Percentiles rank a stretch among this genome's conserved stretches.
Evolutionary conservation across 2,888 invertebrate genomes (phyloP).

Genomic region (Caenorhabditis afra): DNA sequence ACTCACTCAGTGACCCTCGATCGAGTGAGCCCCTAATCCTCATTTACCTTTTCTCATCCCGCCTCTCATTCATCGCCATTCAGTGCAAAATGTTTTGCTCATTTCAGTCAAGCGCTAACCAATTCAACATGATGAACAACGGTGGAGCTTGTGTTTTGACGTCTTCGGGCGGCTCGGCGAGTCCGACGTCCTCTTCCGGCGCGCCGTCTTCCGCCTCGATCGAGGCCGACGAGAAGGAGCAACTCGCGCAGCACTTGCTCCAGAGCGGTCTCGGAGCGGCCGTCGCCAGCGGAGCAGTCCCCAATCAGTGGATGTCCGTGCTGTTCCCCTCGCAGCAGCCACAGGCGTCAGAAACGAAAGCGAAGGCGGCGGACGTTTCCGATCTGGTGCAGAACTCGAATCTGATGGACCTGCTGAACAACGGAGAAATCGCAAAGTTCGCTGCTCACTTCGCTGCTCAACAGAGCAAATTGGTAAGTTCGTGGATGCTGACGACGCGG

Average conservation of each 20-base stretch:
- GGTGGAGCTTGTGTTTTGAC: slow-evolving; percentile 40
- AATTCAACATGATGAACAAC: slow-evolving; percentile 55
- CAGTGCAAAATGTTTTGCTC: slow-evolving; percentile 15
- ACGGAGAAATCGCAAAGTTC: slow-evolving; percentile 22
- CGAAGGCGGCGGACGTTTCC: slow-evolving; percentile 3
- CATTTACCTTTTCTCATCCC: slow-evolving; percentile 2
- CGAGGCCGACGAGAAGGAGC: slow-evolving; percentile 39
- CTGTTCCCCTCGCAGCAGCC: slow-evolving; percentile 38
- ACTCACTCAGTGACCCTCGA: neutral
- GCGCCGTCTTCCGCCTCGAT: slow-evolving; percentile 52
- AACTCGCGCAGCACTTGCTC: slow-evolving; percentile 16
- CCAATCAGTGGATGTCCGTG: slow-evolving; percentile 15
- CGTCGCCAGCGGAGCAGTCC: neutral
- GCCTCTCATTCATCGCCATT: slow-evolving; percentile 10
- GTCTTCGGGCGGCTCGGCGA: slow-evolving; percentile 47
- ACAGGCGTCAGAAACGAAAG: neutral
- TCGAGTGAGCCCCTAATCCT: neutral
- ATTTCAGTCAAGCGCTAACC: slow-evolving; percentile 49
- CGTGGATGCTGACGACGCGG: neutral
- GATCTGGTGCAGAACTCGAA: slow-evolving; percentile 27
- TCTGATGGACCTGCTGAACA: slow-evolving; percentile 34
- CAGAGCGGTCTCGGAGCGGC: slow-evolving; percentile 8
- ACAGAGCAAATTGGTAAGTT: slow-evolving; percentile 34
- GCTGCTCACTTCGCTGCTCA: slow-evolving; percentile 19
- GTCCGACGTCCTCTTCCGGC: slow-evolving; percentile 59